Evolutionary conservation across 2,888 invertebrate species (phyloP), one percentile per base, ranked within the genome.

Genomic region (Pyrochroa serraticornis): DNA sequence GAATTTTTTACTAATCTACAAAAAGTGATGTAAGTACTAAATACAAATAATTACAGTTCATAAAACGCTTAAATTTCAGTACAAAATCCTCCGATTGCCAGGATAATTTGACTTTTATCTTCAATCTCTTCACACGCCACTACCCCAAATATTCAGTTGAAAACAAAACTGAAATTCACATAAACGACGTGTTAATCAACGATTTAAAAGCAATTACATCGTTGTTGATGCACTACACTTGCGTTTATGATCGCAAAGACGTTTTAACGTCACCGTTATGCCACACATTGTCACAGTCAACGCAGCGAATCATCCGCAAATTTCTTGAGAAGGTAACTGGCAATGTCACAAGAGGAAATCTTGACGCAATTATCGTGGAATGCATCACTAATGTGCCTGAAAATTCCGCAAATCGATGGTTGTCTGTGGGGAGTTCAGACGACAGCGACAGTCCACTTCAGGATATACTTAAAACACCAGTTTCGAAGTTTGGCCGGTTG

Each of bases 171-270:
- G 64, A 66, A 42, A 56, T 71, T n/a, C 69, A 71, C 50, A 49
- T 72, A n/a, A 58, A 47, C 33, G 72, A 74, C 36, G 46, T 74
- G 32, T 53, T 68, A 9, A 31, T 47, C 22, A 44, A 43, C 5
- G 73, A 75, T 52, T 51, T 77, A 8, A 59, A 65, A 33, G 53
- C 67, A 12, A 55, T 76, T 32, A 74, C 71, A 13, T 76, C 77
- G 3, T 62, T 78, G n/a, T 59, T 79, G 46, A 63, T 79, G 68
- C 77, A 79, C 64, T 78, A 75, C 62, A 75, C 75, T 7, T 78
- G 77, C 58, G 71, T 78, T 31, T 63, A 73, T 45, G 77, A 78
- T 54, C 66, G 75, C 57, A 67, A 75, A 54, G 74, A 76, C 50
- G 68, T 69, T n/a, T 67, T 79, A 13, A 79, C 76, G 7, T 69